Percentiles rank a stretch among this genome's conserved stretches.
Evolutionary conservation across 1,140 invertebrate genomes (phyloP).

Genomic region (Tachypleus tridentatus): DNA sequence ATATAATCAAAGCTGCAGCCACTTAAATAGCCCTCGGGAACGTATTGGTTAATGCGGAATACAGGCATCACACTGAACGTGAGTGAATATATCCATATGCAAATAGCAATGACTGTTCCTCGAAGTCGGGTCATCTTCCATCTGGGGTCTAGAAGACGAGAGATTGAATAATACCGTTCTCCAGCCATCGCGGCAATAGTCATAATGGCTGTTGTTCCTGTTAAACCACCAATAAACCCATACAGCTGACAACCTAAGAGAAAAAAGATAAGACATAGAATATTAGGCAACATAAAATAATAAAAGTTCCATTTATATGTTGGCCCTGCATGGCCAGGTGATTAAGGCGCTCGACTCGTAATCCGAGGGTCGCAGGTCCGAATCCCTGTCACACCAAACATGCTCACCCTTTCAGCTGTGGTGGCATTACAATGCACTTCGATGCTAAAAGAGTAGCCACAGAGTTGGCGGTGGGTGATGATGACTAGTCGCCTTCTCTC

Average conservation of each 20-base stretch:
- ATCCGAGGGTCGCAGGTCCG: too few relatives aligned
- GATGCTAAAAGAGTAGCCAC: too few relatives aligned
- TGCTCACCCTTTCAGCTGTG: too few relatives aligned
- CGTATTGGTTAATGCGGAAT: constrained; percentile 54
- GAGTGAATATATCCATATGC: constrained; percentile 57
- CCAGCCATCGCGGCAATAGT: constrained; percentile 54
- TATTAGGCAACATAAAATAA: too few relatives aligned
- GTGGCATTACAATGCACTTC: too few relatives aligned
- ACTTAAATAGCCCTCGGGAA: constrained; percentile 62
- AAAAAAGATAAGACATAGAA: too few relatives aligned
- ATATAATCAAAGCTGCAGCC: constrained; percentile 72
- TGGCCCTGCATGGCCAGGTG: too few relatives aligned
- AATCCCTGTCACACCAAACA: too few relatives aligned
- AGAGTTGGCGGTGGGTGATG: too few relatives aligned
- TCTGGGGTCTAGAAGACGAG: constrained; percentile 44
- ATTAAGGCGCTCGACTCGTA: too few relatives aligned
- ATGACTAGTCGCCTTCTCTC: too few relatives aligned
- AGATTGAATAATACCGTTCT: constrained; percentile 57
- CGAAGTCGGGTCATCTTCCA: constrained; percentile 44
- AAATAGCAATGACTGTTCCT: constrained; percentile 46
- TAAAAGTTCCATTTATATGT: too few relatives aligned
- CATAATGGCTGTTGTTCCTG: constrained; percentile 54
- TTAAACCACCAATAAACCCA: constrained; percentile 53
- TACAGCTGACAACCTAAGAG: constrained; percentile 37
- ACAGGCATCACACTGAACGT: constrained; percentile 53